Conservation (phyloP, 1,140 invertebrate species). For the silkworm (Bombyx mori) region ASM3026992v2 NC_085108.1:8083501-8084000, state of each 20-base stretch:
- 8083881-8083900: too few relatives aligned
- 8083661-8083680: constrained; percentile 44
- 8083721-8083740: constrained; percentile 30
- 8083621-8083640: constrained; percentile 43
- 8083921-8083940: too few relatives aligned
- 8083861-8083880: too few relatives aligned
- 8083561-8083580: neutral
- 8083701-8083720: constrained; percentile 23
- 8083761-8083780: constrained; percentile 44
- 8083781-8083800: constrained; percentile 27
- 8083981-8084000: too few relatives aligned
- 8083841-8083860: too few relatives aligned
- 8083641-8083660: constrained; percentile 37
- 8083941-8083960: too few relatives aligned
- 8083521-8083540: too few relatives aligned
- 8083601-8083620: constrained; percentile 34
- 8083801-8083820: constrained; percentile 2
- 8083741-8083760: constrained; percentile 47
- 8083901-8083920: too few relatives aligned
- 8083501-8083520: too few relatives aligned
- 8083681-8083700: constrained; percentile 31
- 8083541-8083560: too few relatives aligned
- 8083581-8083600: constrained; percentile 29
- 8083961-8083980: too few relatives aligned
- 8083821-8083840: neutral